Evolutionary conservation across 2,888 invertebrate genomes (phyloP), one percentile per base, ranked within the genome.

Genomic region (Dioctria rufipes): DNA sequence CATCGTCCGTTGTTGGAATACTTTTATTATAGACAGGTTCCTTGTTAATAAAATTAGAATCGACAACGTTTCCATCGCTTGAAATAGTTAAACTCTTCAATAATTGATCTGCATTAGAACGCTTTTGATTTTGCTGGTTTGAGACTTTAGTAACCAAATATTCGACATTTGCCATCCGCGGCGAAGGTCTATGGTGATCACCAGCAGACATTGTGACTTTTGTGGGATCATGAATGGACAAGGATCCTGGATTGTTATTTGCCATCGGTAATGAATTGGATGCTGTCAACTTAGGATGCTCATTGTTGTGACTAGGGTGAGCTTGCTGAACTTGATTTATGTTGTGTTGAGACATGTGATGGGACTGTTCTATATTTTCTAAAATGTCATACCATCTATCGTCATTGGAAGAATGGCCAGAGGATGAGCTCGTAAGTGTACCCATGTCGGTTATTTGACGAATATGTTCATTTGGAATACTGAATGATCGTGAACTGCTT

Each of bases 311-410:
- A 85, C 80, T 54, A 85, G 84, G 83, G 85, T 86, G 84, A 85
- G 86, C 82, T 87, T 87, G 69, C 85, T 83, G 83, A 86, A 88
- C 82, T 86, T 88, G 43, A 79, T 77, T 85, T 85, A 65, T 87
- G 85, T 11, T 6, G 83, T 90, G 87, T 84, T 90, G 82, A 86
- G 88, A 85, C 83, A 9, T 5, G 83, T 90, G 87, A 84, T 90
- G 82, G 86, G 88, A 85, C 83, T 89, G 88, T 60, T 88, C 87
- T 83, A 90, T 88, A 61, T 88, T 87, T 80, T 90, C 90, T 13
- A 91, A 84, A 54, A 91, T 87, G 83, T 92, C 92, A 84, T 91
- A 91, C 93, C 93, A 93, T 85, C 92, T 91, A 85, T 93, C 93
- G 84, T 93, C 92, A 82, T 88, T 89, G 84, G 91, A 91, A 78